phyloP scores from a whole-genome alignment of 1,140 invertebrate genomes.

The Dolichoris vasculosae region DNA sequence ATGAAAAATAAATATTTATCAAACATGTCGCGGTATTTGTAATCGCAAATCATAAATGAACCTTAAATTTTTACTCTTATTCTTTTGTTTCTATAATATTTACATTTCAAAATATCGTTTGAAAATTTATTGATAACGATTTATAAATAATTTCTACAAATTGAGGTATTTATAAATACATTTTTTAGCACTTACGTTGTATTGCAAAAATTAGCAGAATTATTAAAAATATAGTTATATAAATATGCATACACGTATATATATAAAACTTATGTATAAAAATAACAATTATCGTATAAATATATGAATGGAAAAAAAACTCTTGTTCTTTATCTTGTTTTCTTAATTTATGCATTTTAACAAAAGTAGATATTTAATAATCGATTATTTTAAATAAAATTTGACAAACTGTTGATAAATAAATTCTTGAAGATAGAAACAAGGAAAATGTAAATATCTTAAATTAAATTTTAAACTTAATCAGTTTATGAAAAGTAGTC shows the following conservation, averaged over 20 bases:
- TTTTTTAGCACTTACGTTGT: background rate
- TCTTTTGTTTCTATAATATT: too few species aligned
- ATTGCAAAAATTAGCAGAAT: too few species aligned
- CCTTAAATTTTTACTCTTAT: too few species aligned
- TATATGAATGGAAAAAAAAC: background rate
- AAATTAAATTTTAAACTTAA: too few species aligned
- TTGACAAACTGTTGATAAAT: background rate
- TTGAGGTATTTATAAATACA: background rate
- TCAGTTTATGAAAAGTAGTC: too few species aligned
- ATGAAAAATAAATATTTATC: too few species aligned
- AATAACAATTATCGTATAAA: background rate
- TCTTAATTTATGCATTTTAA: background rate
- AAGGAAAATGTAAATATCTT: background rate
- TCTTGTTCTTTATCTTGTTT: background rate
- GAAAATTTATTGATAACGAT: too few species aligned
- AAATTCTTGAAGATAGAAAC: background rate
- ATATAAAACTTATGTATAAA: background rate
- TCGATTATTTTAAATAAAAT: background rate
- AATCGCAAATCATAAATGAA: too few species aligned
- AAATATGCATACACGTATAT: background rate
- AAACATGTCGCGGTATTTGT: too few species aligned
- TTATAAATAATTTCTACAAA: background rate
- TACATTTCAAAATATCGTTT: too few species aligned
- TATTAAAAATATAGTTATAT: too few species aligned
- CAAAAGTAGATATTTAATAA: background rate